phyloP scores from a whole-genome alignment of 1,140 invertebrate species.

The Pseudomyrmex concolor region DNA sequence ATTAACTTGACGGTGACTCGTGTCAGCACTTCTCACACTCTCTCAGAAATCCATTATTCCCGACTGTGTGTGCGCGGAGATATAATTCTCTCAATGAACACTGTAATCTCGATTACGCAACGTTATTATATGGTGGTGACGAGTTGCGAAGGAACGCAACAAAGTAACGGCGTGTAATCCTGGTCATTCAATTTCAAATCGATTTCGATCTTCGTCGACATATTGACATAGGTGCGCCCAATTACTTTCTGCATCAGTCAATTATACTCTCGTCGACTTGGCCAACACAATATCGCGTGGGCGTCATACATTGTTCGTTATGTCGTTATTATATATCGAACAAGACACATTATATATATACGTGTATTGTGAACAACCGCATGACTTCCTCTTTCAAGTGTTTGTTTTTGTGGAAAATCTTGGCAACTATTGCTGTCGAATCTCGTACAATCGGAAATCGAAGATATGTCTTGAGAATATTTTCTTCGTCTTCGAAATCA shows the following conservation, averaged over 20 bases:
- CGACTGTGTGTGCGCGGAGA: not conserved
- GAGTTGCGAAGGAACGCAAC: not conserved
- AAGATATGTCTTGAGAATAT: not conserved
- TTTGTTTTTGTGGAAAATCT: not conserved
- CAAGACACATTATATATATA: slow-evolving; percentile 32
- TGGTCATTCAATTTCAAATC: slow-evolving; percentile 8
- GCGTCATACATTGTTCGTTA: slow-evolving; percentile 4
- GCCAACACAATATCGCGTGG: slow-evolving; percentile 27
- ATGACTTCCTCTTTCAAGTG: not conserved
- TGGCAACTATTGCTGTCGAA: slow-evolving; percentile 8
- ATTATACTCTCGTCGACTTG: slow-evolving; percentile 39
- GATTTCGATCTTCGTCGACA: slow-evolving; percentile 9
- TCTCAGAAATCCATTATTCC: slow-evolving; percentile 17
- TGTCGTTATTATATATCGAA: slow-evolving; percentile 30
- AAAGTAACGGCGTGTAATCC: slow-evolving; percentile 13
- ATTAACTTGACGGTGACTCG: not conserved
- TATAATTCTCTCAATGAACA: not conserved
- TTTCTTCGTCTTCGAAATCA: not conserved
- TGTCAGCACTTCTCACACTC: not conserved
- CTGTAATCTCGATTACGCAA: slow-evolving; percentile 34
- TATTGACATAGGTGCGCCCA: not conserved
- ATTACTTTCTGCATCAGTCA: slow-evolving; percentile 37
- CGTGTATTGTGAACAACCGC: not conserved
- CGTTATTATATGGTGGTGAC: slow-evolving; percentile 34
- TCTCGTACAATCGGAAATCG: slow-evolving; percentile 10